These are phyloP conservation scores for Circaetus cinerascens DNA, from an alignment of 2,113 vertebrate genomes.

Conservation along the genomic window DNA sequence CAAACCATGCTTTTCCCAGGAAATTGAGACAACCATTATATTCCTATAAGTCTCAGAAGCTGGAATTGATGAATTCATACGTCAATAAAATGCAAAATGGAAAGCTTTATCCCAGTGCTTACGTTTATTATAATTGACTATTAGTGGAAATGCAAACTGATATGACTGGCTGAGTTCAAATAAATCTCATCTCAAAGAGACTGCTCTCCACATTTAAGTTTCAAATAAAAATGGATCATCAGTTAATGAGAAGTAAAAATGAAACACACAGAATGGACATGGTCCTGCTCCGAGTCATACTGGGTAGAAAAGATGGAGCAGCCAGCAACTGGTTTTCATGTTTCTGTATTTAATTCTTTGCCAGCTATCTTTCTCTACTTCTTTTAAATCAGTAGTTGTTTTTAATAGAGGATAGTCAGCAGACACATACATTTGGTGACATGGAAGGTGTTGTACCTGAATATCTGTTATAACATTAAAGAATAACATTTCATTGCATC, in stretches of 20 bases:
- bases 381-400: not conserved
- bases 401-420: not conserved
- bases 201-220: not conserved
- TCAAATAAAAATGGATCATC: not conserved
- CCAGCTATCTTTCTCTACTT: not conserved
- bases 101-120: not conserved
- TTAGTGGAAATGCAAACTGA: not conserved
- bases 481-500: not conserved
- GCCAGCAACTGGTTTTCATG: not conserved
- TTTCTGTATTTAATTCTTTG: not conserved
- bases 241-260: not conserved
- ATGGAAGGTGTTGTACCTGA: not conserved
- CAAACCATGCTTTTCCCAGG: not conserved
- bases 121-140: not conserved
- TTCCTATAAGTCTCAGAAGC: not conserved
- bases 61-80: not conserved
- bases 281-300: not conserved
- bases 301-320: not conserved
- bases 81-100: not conserved
- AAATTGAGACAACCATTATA: not conserved
- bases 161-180: not conserved
- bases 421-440: not conserved
- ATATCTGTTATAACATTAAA: not conserved
- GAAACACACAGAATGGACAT: accelerated
- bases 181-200: not conserved